Evolutionary conservation across 1,140 invertebrate species (phyloP).

Genomic region (Sarcophaga peregrina): DNA sequence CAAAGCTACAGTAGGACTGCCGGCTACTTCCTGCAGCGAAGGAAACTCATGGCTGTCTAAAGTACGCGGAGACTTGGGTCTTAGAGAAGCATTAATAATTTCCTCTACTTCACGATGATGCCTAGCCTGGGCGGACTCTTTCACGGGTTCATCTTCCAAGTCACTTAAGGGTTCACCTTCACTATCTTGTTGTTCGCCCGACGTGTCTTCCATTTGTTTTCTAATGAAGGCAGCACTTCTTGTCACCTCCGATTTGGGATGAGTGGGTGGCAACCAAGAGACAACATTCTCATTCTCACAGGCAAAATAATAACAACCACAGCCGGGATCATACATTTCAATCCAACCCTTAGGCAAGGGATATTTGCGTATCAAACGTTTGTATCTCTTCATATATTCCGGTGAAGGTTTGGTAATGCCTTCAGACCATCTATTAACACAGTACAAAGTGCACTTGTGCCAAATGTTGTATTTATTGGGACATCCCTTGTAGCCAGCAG

Average conservation of each 20-base stretch:
- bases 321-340: constrained; percentile 90
- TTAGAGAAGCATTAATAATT: constrained; percentile 45
- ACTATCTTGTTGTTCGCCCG: constrained; percentile 25
- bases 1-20: constrained; percentile 5
- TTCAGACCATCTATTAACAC: constrained; percentile 88
- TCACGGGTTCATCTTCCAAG: constrained; percentile 47
- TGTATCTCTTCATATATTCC: constrained; percentile 80
- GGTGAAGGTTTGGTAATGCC: constrained; percentile 78
- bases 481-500: constrained; percentile 81
- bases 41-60: constrained; percentile 37
- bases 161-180: constrained; percentile 49
- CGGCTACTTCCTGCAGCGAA: constrained; percentile 35
- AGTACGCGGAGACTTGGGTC: constrained; percentile 34
- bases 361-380: constrained; percentile 86
- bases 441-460: constrained; percentile 91
- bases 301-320: constrained; percentile 69
- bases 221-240: constrained; percentile 85
- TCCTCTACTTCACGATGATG: constrained; percentile 48
- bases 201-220: constrained; percentile 70
- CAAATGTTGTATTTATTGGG: constrained; percentile 97
- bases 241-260: constrained; percentile 86
- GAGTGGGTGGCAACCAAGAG: constrained; percentile 91
- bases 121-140: constrained; percentile 31
- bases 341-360: constrained; percentile 93
- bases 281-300: constrained; percentile 69